These are phyloP conservation scores for Hirundo rustica DNA, from an alignment of 2,797 vertebrate species.

Conservation along the genomic window DNA sequence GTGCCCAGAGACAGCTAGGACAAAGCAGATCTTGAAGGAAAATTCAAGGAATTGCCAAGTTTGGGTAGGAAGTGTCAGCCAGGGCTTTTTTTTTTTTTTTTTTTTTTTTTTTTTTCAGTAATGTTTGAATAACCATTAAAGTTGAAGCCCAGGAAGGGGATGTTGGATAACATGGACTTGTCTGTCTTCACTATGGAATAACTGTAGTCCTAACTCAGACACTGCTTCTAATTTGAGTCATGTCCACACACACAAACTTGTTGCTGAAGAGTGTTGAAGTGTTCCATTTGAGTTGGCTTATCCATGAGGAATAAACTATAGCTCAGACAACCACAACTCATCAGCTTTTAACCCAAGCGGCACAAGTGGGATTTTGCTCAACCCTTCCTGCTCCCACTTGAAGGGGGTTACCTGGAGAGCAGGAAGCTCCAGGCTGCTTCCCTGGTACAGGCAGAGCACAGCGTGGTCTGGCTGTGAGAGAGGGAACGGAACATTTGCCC, in stretches of 20 bases:
- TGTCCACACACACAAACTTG: neutral
- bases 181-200: conserved; percentile 50
- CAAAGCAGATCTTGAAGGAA: conserved; percentile 67
- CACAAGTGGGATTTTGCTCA: neutral
- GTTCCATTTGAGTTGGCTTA: conserved; percentile 33
- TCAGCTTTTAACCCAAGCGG: neutral
- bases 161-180: conserved; percentile 9
- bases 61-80: conserved; percentile 46
- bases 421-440: neutral
- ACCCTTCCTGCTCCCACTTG: neutral
- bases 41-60: conserved; percentile 51
- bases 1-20: conserved; percentile 65
- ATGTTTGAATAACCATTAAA: conserved; percentile 34
- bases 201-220: neutral
- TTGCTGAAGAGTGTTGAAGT: conserved; percentile 38
- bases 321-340: conserved; percentile 54
- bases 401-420: neutral
- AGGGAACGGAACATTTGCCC: neutral
- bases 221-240: conserved; percentile 29
- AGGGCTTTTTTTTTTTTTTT: neutral
- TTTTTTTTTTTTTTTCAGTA: neutral
- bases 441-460: neutral
- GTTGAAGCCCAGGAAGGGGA: neutral
- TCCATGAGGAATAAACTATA: conserved; percentile 39
- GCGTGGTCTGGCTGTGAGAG: accelerated